Evolutionary conservation across 2,888 invertebrate species (phyloP), one percentile per base, ranked within the genome.

Genomic region (Anticlea derivata): DNA sequence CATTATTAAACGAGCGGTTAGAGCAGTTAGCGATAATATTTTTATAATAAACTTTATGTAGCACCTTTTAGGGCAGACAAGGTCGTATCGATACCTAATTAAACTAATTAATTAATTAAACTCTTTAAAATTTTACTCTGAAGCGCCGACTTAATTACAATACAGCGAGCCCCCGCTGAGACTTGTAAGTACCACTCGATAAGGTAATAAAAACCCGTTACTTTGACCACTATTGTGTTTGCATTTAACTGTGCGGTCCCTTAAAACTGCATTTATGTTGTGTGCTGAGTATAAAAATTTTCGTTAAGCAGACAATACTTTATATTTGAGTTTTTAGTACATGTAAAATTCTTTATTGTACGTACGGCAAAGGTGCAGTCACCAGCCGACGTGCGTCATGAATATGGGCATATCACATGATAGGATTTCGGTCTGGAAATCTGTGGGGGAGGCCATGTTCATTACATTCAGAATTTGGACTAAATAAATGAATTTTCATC

Each of bases 131-230:
- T 29, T 29, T 22, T 20, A 5, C 8, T 11, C 20, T 20, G 29
- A 39, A 39, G 29, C 5, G 23, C 27, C 10, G 31, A 11, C 30
- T 23, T 38, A 7, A 31, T 38, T 10, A 58, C 44, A 20, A 11
- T 22, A 37, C 12, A n/a, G 12, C 23, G 41, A 20, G 17, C 46
- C 56, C 56, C 48, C 48, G 47, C 34, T 35, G 33, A 49, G 38
- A 41, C 17, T 33, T 22, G 35, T 40, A 41, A 22, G 43, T 49
- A 48, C 50, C 29, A 45, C 52, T 50, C 44, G 51, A 47, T 49
- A 51, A 59, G 41, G 50, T 13, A 49, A 49, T 47, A 31, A 37
- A 27, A 31, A 41, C 53, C 61, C 61, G 61, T 61, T 59, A 58
- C 12, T 35, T 41, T 34, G 46, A 17, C 45, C 49, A 55, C 49